These are phyloP conservation scores for Dicentrarchus labrax DNA, from an alignment of 2,113 vertebrate species.

Conservation along the genomic window DNA sequence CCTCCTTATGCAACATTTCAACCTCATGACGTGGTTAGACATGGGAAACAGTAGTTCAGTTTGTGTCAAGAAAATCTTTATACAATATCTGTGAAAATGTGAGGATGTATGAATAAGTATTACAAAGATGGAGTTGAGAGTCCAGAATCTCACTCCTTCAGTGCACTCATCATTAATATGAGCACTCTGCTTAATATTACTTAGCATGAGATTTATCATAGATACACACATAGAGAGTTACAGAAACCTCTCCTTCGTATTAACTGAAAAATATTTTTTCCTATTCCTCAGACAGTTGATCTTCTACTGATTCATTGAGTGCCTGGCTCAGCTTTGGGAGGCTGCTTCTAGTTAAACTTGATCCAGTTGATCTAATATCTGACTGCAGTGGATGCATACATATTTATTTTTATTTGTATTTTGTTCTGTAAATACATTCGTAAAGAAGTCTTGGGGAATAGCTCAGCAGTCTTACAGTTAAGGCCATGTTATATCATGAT, in stretches of 20 bases:
- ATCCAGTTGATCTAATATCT: conserved; percentile 66
- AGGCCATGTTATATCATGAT: conserved; percentile 1
- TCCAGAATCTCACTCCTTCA: background rate
- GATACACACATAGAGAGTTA: background rate
- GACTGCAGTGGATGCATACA: conserved; percentile 37
- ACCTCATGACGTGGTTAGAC: background rate
- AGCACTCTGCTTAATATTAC: background rate
- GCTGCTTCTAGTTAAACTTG: conserved; percentile 65
- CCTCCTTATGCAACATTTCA: background rate
- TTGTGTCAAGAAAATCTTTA: conserved; percentile 1
- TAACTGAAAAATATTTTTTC: conserved; percentile 15
- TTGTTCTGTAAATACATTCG: background rate
- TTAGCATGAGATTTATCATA: background rate
- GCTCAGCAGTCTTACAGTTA: background rate
- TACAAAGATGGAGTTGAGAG: conserved; percentile 10
- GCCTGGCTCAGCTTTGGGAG: conserved; percentile 22
- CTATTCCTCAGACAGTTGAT: background rate
- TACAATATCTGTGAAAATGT: conserved; percentile 28
- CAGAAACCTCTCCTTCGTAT: background rate
- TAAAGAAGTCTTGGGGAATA: conserved; percentile 17
- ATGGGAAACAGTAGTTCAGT: conserved; percentile 9
- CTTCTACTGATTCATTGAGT: conserved; percentile 27
- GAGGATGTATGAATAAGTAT: conserved; percentile 13
- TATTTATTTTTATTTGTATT: conserved; percentile 60
- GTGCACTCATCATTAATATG: background rate